Evolutionary conservation across 1,140 invertebrate genomes (phyloP).

Genomic region (Drosophila oshimai): DNA sequence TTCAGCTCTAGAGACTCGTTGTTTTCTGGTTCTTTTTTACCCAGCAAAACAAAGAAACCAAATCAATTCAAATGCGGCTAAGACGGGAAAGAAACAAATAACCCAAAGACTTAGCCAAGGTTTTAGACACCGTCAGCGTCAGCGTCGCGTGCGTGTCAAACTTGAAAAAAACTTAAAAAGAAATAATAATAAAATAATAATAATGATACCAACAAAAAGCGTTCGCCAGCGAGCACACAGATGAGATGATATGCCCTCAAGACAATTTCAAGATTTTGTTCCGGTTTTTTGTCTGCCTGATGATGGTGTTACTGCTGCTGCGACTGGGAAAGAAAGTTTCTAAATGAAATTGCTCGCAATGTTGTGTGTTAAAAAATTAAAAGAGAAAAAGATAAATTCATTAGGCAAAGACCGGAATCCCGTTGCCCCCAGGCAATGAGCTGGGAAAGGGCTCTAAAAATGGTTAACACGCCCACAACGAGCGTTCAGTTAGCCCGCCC

Average conservation of each 20-base stretch:
- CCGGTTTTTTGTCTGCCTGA: conserved; percentile 53
- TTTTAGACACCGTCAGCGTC: no score
- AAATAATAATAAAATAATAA: conserved; percentile 54
- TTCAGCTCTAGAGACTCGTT: conserved; percentile 35
- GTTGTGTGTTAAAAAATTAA: conserved; percentile 48
- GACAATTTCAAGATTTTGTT: conserved; percentile 56
- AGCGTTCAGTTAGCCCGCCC: conserved; percentile 7
- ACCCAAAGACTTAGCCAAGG: conserved; percentile 53
- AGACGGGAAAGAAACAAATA: conserved; percentile 29
- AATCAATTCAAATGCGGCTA: conserved; percentile 44
- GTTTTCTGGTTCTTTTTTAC: conserved; percentile 44
- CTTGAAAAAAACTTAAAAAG: conserved; percentile 42
- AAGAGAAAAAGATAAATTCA: conserved; percentile 50
- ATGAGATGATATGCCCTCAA: conserved; percentile 38
- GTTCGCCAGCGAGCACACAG: conserved; percentile 7
- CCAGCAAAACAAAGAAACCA: conserved; percentile 21
- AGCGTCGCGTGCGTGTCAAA: conserved; percentile 56
- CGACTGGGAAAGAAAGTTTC: conserved; percentile 70
- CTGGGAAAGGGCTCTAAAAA: conserved; percentile 41
- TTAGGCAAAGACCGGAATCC: conserved; percentile 51
- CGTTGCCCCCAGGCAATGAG: conserved; percentile 17
- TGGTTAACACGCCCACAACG: conserved; percentile 66
- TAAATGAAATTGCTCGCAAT: conserved; percentile 71
- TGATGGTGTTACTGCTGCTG: not conserved
- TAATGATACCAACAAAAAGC: conserved; percentile 55